Evolutionary conservation across 2,888 invertebrate species (phyloP), one percentile per base, ranked within the genome.

Genomic region (Cenopis cana): DNA sequence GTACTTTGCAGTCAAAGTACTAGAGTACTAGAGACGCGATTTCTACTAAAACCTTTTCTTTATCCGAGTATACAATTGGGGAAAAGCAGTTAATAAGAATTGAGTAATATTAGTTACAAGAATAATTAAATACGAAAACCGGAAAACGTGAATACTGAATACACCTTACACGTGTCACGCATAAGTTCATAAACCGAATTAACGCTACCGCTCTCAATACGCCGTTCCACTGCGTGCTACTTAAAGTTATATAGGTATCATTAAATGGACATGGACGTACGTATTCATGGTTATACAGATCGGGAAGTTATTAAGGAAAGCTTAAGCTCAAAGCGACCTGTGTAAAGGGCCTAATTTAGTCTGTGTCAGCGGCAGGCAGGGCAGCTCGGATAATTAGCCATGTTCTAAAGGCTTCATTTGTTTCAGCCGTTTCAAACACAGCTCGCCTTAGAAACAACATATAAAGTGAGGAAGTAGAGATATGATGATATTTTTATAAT

Each of bases 311-410:
- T 82, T 52, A 77, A 80, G 68, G 76, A 73, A 61, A 68, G 24
- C 54, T 65, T 33, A 24, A 68, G 57, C 68, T 73, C 59, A 73
- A 67, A 69, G 60, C 41, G 60, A 33, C 29, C 50, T 60, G 52
- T 70, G 64, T 62, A 20, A 70, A 33, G 36, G 52, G 20, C 73
- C 64, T 62, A 73, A 77, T 67, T 55, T 64, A 75, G 79, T 76
- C 80, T 84, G 82, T 84, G 85, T 77, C 77, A 77, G n/a, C n/a
- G n/a, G n/a, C 73, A 76, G 78, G 81, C 77, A 78, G 66, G 74
- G 68, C 74, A 70, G 69, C 74, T 59, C 72, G 77, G 81, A 85
- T 85, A 81, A 85, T 82, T 73, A 72, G 60, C 49, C 41, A 46
- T 67, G 61, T 18, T 56, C 73, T 69, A 17, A 68, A 50, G 41